Evolutionary conservation across 37 sponge, comb jelly and placozoan genomes (phyloP), one percentile per base, ranked within the genome.

Genomic region (Ephydatia muelleri): DNA sequence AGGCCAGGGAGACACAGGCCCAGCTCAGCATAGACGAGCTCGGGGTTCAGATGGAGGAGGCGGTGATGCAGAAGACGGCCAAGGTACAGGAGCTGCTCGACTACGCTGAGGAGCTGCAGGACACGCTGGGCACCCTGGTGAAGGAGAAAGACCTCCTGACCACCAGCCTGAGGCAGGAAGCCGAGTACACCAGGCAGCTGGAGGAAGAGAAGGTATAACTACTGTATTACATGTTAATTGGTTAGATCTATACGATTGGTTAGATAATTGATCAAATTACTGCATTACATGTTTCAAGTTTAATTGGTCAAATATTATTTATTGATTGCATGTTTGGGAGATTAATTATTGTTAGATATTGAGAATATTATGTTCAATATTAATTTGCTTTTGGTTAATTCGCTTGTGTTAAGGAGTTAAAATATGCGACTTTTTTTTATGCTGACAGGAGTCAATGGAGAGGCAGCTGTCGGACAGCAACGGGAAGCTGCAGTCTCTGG

Each of bases 91-190:
- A 67, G 71, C 40, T 77, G 34, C 64, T 85, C 28, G 67, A 72
- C 3, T 68, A 67, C 29, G 66, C 79, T 70, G 78, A 70, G 29
- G 36, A 79, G 65, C 71, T 85, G 57, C 79, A 85, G 48, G 48
- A 57, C 22, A 72, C 78, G 27, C 78, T 76, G 34, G 35, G 71
- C 49, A 68, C 78, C 68, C 72, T 85, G 48, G 36, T 67, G 72
- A 85, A 72, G 57, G 85, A 85, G 85, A 85, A 85, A 72, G 85
- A 70, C 57, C 72, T 78, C 1, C 79, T 85, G 22, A 79, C 77
- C 16, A 71, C 78, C 34, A 71, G 71, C 38, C 72, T 85, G 72
- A 32, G 79, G 29, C 72, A 77, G 23, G 85, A 85, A 35, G 79
- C 77, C 1, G 79, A 49, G 57, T 76, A 78, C 78, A 77, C 72